Evolutionary conservation across 2,113 vertebrate genomes (phyloP).

Genomic region (Trogon surrucura): DNA sequence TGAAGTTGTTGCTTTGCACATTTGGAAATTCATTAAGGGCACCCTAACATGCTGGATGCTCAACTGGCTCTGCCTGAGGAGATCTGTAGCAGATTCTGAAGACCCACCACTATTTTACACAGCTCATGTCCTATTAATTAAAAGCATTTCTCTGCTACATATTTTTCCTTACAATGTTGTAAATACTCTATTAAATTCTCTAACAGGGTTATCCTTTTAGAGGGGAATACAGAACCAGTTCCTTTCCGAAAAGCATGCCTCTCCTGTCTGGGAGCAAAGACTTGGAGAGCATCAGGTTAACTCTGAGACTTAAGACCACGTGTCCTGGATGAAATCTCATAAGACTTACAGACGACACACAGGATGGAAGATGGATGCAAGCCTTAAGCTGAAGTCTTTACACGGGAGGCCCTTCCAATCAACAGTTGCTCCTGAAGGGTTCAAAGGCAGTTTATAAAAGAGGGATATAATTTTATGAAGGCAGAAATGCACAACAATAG

Average conservation of each 20-base stretch:
- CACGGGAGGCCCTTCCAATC: neutral
- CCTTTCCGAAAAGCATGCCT: neutral
- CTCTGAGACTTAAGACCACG: neutral
- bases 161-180: neutral
- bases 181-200: neutral
- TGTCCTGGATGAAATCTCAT: neutral
- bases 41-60: neutral
- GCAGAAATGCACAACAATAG: neutral
- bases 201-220: neutral
- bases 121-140: neutral
- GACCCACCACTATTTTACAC: neutral
- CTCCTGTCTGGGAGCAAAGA: neutral
- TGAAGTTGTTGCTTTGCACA: neutral
- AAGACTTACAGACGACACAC: neutral
- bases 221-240: neutral
- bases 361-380: neutral
- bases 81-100: neutral
- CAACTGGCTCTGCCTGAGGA: neutral
- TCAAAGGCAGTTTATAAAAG: neutral
- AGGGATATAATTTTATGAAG: neutral
- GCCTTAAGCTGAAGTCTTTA: neutral
- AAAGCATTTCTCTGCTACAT: neutral
- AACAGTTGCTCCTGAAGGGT: neutral
- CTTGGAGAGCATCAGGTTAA: neutral
- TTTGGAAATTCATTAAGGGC: neutral